These are phyloP conservation scores for Anoplolepis gracilipes DNA, from an alignment of 1,140 invertebrate genomes.

Conservation along the genomic window DNA sequence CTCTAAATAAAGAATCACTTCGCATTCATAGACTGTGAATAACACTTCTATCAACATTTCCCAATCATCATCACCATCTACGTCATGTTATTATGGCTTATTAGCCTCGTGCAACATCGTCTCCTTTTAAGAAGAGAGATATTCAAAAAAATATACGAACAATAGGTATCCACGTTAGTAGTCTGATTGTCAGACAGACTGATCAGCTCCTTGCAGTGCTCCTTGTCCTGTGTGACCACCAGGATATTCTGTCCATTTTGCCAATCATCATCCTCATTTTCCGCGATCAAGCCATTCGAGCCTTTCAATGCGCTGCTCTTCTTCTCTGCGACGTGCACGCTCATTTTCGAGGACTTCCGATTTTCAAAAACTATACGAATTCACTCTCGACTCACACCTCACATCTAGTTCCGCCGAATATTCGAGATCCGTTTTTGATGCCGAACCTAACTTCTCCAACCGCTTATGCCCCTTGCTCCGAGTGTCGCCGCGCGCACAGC, in stretches of 20 bases:
- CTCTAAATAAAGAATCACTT: background rate
- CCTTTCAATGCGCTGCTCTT: slow-evolving; percentile 61
- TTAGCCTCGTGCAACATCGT: background rate
- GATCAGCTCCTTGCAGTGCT: slow-evolving; percentile 77
- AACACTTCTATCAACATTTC: background rate
- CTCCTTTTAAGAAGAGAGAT: background rate
- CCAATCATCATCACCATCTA: no score
- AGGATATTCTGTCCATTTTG: slow-evolving; percentile 79
- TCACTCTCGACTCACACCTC: background rate
- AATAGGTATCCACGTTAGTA: slow-evolving; percentile 79
- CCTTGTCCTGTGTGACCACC: slow-evolving; percentile 77
- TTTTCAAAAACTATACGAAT: background rate
- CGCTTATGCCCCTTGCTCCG: slow-evolving; percentile 1
- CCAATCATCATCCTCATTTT: slow-evolving; percentile 69
- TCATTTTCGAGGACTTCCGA: slow-evolving; percentile 62
- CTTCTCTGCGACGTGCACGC: slow-evolving; percentile 59
- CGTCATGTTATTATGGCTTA: no score
- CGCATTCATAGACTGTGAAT: background rate
- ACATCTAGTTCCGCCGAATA: background rate
- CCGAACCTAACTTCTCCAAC: background rate
- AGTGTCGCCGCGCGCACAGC: slow-evolving; percentile 5
- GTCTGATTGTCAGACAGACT: slow-evolving; percentile 72
- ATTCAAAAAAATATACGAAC: slow-evolving; percentile 76
- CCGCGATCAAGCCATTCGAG: slow-evolving; percentile 60
- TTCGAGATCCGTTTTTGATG: slow-evolving; percentile 5